phyloP scores from a whole-genome alignment of 2,797 vertebrate genomes.

The Channa striata region DNA sequence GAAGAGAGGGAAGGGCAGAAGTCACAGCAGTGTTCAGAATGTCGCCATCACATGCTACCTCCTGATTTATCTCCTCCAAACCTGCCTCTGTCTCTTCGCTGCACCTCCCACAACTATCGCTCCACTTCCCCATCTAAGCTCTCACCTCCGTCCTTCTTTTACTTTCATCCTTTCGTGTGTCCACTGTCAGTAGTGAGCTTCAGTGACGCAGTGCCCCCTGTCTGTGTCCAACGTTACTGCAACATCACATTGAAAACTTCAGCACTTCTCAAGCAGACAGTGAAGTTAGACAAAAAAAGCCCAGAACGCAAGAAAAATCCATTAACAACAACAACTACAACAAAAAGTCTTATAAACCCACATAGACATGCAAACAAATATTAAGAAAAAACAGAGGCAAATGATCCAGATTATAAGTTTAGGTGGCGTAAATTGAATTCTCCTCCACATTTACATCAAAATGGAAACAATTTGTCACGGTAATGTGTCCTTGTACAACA shows the following conservation, averaged over 20 bases:
- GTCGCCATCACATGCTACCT: slow-evolving; percentile 22
- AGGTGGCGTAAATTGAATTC: neutral
- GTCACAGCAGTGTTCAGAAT: slow-evolving; percentile 42
- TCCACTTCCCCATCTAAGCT: slow-evolving; percentile 7
- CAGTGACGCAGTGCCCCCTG: slow-evolving; percentile 75
- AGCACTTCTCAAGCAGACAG: neutral
- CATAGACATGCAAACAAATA: too few species aligned
- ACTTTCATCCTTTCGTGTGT: slow-evolving; percentile 17
- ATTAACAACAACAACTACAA: neutral
- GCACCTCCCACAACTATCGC: neutral
- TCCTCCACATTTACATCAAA: neutral
- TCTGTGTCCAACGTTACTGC: slow-evolving; percentile 57
- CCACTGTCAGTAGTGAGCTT: slow-evolving; percentile 40
- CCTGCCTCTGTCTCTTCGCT: neutral
- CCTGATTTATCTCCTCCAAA: slow-evolving; percentile 30
- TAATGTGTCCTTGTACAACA: neutral
- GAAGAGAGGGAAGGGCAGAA: neutral
- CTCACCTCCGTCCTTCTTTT: slow-evolving; percentile 17
- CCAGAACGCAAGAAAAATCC: neutral
- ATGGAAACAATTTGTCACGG: neutral
- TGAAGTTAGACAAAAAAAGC: too few species aligned
- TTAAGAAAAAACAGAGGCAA: too few species aligned
- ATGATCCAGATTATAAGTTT: neutral
- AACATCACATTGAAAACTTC: slow-evolving; percentile 11
- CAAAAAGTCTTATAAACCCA: neutral